Evolutionary conservation across 2,888 invertebrate genomes (phyloP), one percentile per base, ranked within the genome.

Genomic region (Xestia rhomboidea): DNA sequence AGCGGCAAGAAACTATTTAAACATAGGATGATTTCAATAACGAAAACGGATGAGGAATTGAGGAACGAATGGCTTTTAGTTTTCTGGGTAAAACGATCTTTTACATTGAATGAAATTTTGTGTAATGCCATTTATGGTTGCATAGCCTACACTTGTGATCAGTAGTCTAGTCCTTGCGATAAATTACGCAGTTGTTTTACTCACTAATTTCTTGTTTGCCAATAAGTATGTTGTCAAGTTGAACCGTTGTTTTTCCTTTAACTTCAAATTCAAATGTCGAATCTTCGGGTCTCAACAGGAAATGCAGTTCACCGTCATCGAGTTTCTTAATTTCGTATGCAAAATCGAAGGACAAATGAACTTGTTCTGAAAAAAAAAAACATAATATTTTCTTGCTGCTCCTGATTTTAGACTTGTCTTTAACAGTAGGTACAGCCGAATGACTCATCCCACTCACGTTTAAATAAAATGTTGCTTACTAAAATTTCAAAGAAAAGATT

Each of bases 161-260:
- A 15, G 30, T 60, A 18, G 21, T 21, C 10, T 1, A 60, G 24
- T 38, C 2, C 38, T 38, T 13, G 6, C 38, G 0, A 38, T 24
- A 30, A 11, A 62, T 27, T 1, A 64, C 3, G 6, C 15, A 24
- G 6, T 38, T 15, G 2, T n/a, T 41, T 34, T 34, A 64, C 87
- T 87, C 24, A 87, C 87, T 87, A 11, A 87, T 77, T 21, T 87
- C 87, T 72, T 82, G 80, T 34, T 68, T 79, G 63, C 87, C 87
- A 6, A 87, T 18, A 11, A 68, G 70, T 11, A 87, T 4, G 34
- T 60, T 84, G 24, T 87, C 77, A 63, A 11, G 68, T n/a, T n/a
- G 24, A 1, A 76, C 0, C 0, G 67, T 41, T n/a, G n/a, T 8
- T 64, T 84, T 84, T 27, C 68, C 86, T 57, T 79, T 66, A 24